Percentiles rank a stretch among this genome's conserved stretches.
Conservation (phyloP, 2,797 vertebrate species). For the Mormyrops boulengeri region DNA sequence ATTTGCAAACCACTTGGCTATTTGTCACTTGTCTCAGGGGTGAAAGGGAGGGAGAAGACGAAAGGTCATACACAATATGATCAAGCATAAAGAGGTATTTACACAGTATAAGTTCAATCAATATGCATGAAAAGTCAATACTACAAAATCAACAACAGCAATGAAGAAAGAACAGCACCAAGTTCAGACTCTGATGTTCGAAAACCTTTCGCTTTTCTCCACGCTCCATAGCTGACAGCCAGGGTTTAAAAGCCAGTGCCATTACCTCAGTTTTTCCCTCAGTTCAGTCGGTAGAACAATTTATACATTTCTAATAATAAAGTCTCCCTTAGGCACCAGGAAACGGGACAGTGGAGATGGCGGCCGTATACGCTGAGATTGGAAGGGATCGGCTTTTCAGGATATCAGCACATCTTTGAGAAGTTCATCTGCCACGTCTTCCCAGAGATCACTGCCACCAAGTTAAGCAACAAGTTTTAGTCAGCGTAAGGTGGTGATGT, state of each 20-base stretch:
- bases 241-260: neutral
- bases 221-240: neutral
- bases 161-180: neutral
- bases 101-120: neutral
- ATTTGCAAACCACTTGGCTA: neutral
- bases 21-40: neutral
- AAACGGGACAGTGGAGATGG: neutral
- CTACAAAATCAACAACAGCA: neutral
- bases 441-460: neutral
- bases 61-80: neutral
- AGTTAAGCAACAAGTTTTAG: neutral
- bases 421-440: neutral
- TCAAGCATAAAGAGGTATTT: neutral
- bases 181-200: neutral
- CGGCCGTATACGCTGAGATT: neutral
- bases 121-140: neutral
- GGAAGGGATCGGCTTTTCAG: neutral
- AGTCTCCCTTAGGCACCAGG: constrained; percentile 5
- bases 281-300: constrained; percentile 8
- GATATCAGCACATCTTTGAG: neutral
- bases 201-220: neutral
- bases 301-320: constrained; percentile 15
- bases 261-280: neutral
- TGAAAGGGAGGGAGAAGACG: neutral
- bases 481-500: neutral